Evolutionary conservation across 2,113 vertebrate species (phyloP), one percentile per base, ranked within the genome.

Genomic region (Carassius gibelio): DNA sequence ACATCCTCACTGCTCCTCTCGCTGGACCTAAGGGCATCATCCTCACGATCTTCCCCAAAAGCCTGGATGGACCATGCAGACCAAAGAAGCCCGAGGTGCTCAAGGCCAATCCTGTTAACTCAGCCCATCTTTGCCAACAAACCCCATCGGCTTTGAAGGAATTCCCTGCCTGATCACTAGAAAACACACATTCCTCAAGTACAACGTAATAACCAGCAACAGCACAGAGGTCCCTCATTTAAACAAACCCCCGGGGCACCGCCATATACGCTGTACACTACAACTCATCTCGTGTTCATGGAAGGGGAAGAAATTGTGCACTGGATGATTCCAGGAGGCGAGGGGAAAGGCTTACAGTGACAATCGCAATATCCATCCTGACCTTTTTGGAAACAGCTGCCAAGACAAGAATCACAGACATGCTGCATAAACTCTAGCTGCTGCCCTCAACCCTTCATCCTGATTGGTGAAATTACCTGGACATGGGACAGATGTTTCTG

Each of bases 141-240:
- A 38, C 17, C 64, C 69, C 36, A 82, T 62, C 11, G 48, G 42
- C 36, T 42, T 23, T 26, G 79, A 82, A 75, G 55, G 64, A 64
- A 50, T 17, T 45, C 72, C 57, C 30, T 80, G 52, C 13, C 34
- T n/a, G 26, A 79, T 48, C 74, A 45, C 59, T 23, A 45, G 64
- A 79, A 71, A 82, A 36, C 62, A 36, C 64, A 59, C 50, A 75
- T 26, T 61, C 76, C 21, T 52, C 14, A 69, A 57, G 66, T 21
- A 59, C 57, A 34, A 75, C 7, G 82, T 84, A 66, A 71, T 79
- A 30, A 68, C 82, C 88, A 90, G 88, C 75, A 88, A 85, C 83
- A 87, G 86, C 84, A 50, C 81, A 8, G 42, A 19, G 71, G 74
- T 74, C 19, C 85, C 91, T 93, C 86, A 88, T 92, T 93, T 89